phyloP scores from a whole-genome alignment of 2,113 vertebrate genomes.

The Limnothrissa miodon region DNA sequence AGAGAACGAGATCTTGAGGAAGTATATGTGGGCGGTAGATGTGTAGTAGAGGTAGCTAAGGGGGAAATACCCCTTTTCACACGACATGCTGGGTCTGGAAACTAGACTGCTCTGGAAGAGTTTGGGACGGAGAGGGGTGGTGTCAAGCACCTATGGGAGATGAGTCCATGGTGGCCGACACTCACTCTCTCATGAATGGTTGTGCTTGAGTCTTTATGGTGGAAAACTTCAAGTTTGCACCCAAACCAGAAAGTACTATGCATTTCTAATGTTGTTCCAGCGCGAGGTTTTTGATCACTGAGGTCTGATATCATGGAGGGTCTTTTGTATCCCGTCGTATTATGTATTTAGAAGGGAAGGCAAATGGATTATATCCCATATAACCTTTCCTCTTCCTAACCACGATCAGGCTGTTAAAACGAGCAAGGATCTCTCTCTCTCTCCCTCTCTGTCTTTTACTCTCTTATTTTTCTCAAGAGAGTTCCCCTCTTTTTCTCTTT shows the following conservation, averaged over 20 bases:
- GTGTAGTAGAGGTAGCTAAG: conserved; percentile 10
- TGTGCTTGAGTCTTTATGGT: conserved; percentile 17
- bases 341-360: background rate
- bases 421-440: conserved; percentile 9
- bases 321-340: background rate
- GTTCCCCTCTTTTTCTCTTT: conserved; percentile 50
- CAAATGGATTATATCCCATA: background rate
- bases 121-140: conserved; percentile 9
- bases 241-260: background rate
- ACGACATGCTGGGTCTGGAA: conserved; percentile 17
- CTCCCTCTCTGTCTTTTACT: conserved; percentile 53
- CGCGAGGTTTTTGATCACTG: conserved; percentile 8
- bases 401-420: background rate
- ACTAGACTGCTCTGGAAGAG: conserved; percentile 20
- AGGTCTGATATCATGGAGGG: background rate
- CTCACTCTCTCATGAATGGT: background rate
- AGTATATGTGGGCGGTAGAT: conserved; percentile 6
- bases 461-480: conserved; percentile 23
- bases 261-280: background rate
- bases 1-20: background rate
- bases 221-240: conserved; percentile 17
- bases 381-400: background rate
- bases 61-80: background rate
- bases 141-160: background rate
- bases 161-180: background rate